Conservation (phyloP, 1,140 invertebrate genomes). For the Orussus abietinus region DNA sequence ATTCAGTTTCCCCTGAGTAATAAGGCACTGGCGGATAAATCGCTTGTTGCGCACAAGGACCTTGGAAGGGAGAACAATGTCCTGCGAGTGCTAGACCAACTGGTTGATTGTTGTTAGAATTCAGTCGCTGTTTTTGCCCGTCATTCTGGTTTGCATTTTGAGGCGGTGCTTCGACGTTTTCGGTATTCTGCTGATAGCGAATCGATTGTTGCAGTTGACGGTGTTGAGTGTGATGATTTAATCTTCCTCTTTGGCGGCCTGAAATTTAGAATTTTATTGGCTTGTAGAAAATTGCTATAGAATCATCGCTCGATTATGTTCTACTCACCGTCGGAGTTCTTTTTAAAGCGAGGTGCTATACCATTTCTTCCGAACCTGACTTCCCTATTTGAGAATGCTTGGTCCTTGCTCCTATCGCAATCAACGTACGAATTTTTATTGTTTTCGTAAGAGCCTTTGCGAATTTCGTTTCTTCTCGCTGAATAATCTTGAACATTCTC, state of each 20-base stretch:
- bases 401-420: constrained; percentile 7
- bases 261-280: neutral
- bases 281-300: neutral
- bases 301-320: constrained; percentile 5
- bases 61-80: constrained; percentile 10
- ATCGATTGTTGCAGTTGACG: no score
- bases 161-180: constrained; percentile 2
- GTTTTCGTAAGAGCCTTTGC: constrained; percentile 10
- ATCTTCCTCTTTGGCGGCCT: no score
- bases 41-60: constrained; percentile 19
- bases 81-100: neutral
- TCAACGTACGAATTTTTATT: constrained; percentile 6
- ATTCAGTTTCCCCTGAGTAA: constrained; percentile 19
- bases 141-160: constrained; percentile 8
- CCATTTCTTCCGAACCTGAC: constrained; percentile 18
- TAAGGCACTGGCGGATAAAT: constrained; percentile 19
- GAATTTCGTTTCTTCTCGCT: constrained; percentile 13
- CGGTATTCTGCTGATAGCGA: constrained; percentile 12
- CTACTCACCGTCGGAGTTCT: constrained; percentile 24
- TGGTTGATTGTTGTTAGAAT: constrained; percentile 1
- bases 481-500: constrained; percentile 12
- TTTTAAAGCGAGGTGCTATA: constrained; percentile 29
- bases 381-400: constrained; percentile 15
- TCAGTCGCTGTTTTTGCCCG: neutral
- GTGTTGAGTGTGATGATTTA: no score